Evolutionary conservation across 2,888 invertebrate genomes (phyloP).

Genomic region (Meganola albula): DNA sequence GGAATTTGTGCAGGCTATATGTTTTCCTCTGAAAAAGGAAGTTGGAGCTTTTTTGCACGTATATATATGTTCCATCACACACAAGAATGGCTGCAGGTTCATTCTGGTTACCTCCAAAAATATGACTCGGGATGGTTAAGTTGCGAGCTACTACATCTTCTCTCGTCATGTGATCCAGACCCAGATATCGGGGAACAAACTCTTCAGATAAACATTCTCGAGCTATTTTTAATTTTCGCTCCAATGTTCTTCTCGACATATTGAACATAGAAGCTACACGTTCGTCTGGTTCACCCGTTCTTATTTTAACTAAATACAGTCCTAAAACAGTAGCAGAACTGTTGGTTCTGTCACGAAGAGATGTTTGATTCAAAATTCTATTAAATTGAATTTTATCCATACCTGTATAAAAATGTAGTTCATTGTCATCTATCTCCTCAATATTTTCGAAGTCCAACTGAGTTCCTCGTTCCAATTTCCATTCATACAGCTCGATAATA

Average conservation of each 20-base stretch:
- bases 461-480: slow-evolving; percentile 7
- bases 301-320: slow-evolving; percentile 8
- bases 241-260: slow-evolving; percentile 6
- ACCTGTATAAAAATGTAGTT: slow-evolving; percentile 8
- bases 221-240: slow-evolving; percentile 7
- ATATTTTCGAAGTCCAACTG: slow-evolving; percentile 9
- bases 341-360: slow-evolving; percentile 2
- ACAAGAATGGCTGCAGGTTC: not conserved
- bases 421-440: slow-evolving; percentile 10
- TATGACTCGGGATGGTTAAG: slow-evolving; percentile 1
- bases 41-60: slow-evolving; percentile 16
- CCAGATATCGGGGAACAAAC: slow-evolving; percentile 2
- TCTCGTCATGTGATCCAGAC: not conserved
- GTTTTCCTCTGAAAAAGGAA: slow-evolving; percentile 17
- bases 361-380: slow-evolving; percentile 1
- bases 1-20: slow-evolving; percentile 16
- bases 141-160: not conserved
- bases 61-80: slow-evolving; percentile 16
- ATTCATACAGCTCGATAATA: slow-evolving; percentile 7
- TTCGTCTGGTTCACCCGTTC: slow-evolving; percentile 8
- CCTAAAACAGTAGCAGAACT: slow-evolving; percentile 3
- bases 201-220: slow-evolving; percentile 6
- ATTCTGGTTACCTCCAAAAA: not conserved
- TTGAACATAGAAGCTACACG: slow-evolving; percentile 7
- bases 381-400: slow-evolving; percentile 2